Evolutionary conservation across 35 echinoderm and acorn worm species (phyloP).

Genomic region (Holothuria glaberrima): DNA sequence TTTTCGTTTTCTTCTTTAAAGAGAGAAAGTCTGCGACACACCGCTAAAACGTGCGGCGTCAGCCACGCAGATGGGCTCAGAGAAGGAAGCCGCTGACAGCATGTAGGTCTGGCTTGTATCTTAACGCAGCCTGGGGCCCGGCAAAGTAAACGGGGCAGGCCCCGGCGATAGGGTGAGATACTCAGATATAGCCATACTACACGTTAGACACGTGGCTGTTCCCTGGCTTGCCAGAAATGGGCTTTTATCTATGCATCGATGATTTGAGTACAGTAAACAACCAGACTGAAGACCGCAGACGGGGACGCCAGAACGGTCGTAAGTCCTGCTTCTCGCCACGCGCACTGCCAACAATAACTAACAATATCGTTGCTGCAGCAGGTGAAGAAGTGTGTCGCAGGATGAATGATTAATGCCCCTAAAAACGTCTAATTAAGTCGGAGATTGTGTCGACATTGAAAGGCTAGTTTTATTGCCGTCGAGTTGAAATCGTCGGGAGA

Average conservation of each 20-base stretch:
- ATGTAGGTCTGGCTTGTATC: constrained; percentile 23
- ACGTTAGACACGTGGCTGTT: constrained; percentile 44
- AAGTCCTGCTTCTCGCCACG: constrained; percentile 45
- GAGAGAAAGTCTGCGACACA: constrained; percentile 39
- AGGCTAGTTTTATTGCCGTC: constrained; percentile 51
- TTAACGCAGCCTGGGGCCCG: constrained; percentile 50
- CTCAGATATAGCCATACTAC: constrained; percentile 33
- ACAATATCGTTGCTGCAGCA: constrained; percentile 40
- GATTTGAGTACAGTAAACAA: constrained; percentile 49
- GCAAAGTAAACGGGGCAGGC: constrained; percentile 49
- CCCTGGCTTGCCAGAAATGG: constrained; percentile 53
- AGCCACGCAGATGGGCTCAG: constrained; percentile 48
- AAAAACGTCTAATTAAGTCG: constrained; percentile 65
- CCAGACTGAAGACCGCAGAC: constrained; percentile 1
- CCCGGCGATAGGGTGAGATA: neutral
- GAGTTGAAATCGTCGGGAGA: constrained; percentile 24
- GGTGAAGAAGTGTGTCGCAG: constrained; percentile 12
- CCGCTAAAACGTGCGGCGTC: constrained; percentile 60
- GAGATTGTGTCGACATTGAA: constrained; percentile 36
- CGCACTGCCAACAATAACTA: constrained; percentile 58
- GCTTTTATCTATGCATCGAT: constrained; percentile 61
- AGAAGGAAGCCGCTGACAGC: neutral
- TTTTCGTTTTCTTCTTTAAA: constrained; percentile 30
- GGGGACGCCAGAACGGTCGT: constrained; percentile 44
- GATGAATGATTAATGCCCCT: constrained; percentile 57